Percentiles rank a stretch among this genome's conserved stretches.
phyloP scores from a whole-genome alignment of 1,140 invertebrate genomes.

The Odontomachus brunneus region DNA sequence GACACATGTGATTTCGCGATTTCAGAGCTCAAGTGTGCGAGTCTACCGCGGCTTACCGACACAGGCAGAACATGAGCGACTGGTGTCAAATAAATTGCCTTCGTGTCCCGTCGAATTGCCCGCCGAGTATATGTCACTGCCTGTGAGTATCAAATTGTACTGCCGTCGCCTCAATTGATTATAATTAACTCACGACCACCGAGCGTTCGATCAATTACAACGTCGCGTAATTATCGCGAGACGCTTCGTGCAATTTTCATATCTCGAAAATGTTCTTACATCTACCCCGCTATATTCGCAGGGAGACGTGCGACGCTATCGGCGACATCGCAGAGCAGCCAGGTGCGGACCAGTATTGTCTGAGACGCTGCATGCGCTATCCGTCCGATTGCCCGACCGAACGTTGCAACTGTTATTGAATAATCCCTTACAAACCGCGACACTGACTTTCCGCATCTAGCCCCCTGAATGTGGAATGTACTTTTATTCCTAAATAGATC shows the following conservation, averaged over 20 bases:
- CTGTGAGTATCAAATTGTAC: conserved; percentile 89
- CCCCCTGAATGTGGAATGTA: neutral
- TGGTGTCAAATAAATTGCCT: conserved; percentile 95
- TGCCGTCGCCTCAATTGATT: neutral
- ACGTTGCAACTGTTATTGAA: conserved; percentile 90
- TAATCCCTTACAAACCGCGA: neutral
- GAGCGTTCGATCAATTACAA: neutral
- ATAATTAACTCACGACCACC: conserved; percentile 5
- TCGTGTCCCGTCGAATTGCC: conserved; percentile 94
- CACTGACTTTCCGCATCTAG: conserved; percentile 4
- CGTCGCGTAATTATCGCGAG: neutral
- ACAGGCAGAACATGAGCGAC: conserved; percentile 90
- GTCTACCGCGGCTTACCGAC: conserved; percentile 87
- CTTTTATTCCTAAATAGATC: neutral
- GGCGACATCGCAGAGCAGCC: conserved; percentile 90
- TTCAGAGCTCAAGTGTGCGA: conserved; percentile 92
- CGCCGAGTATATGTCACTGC: conserved; percentile 90
- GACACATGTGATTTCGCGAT: conserved; percentile 27
- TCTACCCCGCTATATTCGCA: conserved; percentile 82
- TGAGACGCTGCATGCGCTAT: conserved; percentile 92
- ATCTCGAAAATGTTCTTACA: conserved; percentile 32
- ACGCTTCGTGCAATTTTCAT: neutral
- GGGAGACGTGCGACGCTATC: conserved; percentile 91
- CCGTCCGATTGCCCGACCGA: conserved; percentile 89
- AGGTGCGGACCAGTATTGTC: conserved; percentile 93